Evolutionary conservation across 2,797 vertebrate species (phyloP).

Genomic region (Crenuchus spilurus): DNA sequence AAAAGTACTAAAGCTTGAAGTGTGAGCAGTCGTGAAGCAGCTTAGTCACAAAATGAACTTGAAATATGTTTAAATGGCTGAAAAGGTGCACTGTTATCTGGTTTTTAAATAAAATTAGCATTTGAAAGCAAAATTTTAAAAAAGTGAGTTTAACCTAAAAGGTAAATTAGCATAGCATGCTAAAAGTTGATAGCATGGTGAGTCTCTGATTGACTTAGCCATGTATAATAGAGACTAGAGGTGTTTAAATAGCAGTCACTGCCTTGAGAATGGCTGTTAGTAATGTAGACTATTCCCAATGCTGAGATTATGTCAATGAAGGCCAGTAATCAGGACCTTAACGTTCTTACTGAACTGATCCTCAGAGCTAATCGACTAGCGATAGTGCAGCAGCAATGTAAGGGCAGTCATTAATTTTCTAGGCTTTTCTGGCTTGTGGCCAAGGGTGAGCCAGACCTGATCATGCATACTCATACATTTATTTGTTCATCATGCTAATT

Average conservation of each 20-base stretch:
- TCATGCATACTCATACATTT: slow-evolving; percentile 6
- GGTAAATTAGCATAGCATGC: not conserved
- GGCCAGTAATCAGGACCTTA: slow-evolving; percentile 39
- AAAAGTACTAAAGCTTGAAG: no score
- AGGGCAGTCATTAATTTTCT: slow-evolving; percentile 40
- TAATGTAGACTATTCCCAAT: slow-evolving; percentile 10
- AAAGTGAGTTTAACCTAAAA: no score
- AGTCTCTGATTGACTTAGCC: not conserved
- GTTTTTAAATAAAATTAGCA: no score
- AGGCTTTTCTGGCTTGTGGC: slow-evolving; percentile 26
- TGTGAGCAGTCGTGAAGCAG: no score
- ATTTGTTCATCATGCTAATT: no score
- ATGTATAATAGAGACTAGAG: not conserved
- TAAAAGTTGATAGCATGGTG: not conserved
- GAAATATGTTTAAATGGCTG: no score
- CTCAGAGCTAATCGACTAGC: slow-evolving; percentile 45
- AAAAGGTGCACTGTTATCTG: no score
- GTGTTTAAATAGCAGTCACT: not conserved
- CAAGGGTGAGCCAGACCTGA: slow-evolving; percentile 40
- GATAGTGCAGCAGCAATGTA: slow-evolving; percentile 35
- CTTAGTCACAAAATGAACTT: no score
- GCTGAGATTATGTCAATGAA: slow-evolving; percentile 37
- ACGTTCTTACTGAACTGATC: slow-evolving; percentile 31
- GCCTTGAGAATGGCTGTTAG: not conserved
- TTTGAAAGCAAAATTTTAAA: no score